Evolutionary conservation across 2,888 invertebrate genomes (phyloP).

Genomic region (Hedychridium roseum): DNA sequence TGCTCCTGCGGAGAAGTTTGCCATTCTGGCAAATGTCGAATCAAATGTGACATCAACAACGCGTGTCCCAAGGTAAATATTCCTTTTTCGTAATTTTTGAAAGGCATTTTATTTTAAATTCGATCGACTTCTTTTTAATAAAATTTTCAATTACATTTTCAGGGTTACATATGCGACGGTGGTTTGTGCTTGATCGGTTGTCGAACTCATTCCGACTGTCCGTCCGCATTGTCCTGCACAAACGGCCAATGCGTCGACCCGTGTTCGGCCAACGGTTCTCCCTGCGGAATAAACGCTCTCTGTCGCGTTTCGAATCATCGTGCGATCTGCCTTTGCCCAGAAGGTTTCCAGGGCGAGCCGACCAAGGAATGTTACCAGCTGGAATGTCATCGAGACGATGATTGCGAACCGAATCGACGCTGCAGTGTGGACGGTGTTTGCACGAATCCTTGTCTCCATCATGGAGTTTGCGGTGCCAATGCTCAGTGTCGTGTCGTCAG

Average conservation of each 20-base stretch:
- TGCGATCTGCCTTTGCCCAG: constrained; percentile 86
- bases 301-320: constrained; percentile 83
- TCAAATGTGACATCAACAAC: constrained; percentile 74
- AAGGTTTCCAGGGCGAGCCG: constrained; percentile 85
- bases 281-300: constrained; percentile 83
- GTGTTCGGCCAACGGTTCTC: constrained; percentile 70
- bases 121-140: constrained; percentile 1
- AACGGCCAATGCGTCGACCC: constrained; percentile 76
- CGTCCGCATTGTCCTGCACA: constrained; percentile 78
- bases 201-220: constrained; percentile 80
- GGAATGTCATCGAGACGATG: constrained; percentile 78
- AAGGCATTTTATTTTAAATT: constrained; percentile 7
- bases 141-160: constrained; percentile 40
- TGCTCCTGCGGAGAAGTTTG: constrained; percentile 88
- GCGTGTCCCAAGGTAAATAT: constrained; percentile 69
- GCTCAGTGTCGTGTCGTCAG: constrained; percentile 84
- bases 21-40: constrained; percentile 75
- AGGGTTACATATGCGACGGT: constrained; percentile 79
- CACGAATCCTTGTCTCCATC: constrained; percentile 82
- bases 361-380: constrained; percentile 77
- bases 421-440: constrained; percentile 78
- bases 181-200: constrained; percentile 84
- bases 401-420: constrained; percentile 80
- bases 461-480: constrained; percentile 81
- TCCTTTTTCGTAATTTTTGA: constrained; percentile 3